Conservation (phyloP, 2,113 vertebrate genomes). For the Megaleporinus macrocephalus region DNA sequence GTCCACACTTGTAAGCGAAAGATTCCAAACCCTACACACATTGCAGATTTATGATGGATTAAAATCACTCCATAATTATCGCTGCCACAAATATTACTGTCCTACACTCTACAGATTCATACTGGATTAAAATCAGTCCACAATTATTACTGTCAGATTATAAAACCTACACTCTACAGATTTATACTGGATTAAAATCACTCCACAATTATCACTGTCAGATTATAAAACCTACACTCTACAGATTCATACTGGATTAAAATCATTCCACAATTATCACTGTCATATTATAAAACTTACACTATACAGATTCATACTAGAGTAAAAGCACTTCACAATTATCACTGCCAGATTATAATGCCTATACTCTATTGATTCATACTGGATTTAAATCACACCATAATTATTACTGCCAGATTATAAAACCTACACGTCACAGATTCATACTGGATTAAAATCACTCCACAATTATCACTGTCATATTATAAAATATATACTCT, state of each 20-base stretch:
- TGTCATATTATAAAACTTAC: background rate
- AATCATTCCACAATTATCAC: background rate
- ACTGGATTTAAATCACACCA: background rate
- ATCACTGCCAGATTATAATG: too few species aligned
- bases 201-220: background rate
- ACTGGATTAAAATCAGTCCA: background rate
- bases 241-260: background rate
- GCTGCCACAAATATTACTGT: too few species aligned
- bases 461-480: too few species aligned
- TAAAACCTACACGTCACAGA: too few species aligned
- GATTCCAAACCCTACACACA: background rate
- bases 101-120: background rate
- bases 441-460: too few species aligned
- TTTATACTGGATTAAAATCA: background rate
- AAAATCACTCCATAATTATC: background rate
- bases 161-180: background rate
- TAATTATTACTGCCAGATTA: background rate
- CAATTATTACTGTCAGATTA: background rate
- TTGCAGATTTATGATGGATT: background rate
- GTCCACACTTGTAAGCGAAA: background rate
- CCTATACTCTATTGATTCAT: background rate
- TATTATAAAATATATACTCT: too few species aligned
- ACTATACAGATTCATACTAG: too few species aligned
- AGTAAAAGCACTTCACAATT: too few species aligned
- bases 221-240: too few species aligned